A percentile compares a stretch with the other conserved stretches of the same genome.
These are phyloP conservation scores for Scaptomyza reducta DNA, from an alignment of 2,888 invertebrate species.

Conservation along the genomic window DNA sequence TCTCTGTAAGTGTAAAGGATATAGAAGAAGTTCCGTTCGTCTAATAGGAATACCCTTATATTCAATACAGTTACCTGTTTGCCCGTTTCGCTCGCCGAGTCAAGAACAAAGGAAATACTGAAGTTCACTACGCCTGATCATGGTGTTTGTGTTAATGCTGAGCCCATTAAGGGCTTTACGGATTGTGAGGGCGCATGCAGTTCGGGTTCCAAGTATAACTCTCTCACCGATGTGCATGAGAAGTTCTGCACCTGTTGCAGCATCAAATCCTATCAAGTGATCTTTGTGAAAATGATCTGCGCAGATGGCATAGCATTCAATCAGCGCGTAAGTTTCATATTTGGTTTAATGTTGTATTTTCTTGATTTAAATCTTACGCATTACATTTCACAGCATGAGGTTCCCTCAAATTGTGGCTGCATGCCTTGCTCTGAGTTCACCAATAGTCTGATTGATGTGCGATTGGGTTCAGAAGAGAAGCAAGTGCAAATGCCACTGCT, in stretches of 20 bases:
- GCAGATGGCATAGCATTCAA: conserved; percentile 83
- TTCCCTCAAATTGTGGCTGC: conserved; percentile 80
- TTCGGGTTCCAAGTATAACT: conserved; percentile 89
- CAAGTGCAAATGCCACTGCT: conserved; percentile 36
- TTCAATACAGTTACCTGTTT: conserved; percentile 85
- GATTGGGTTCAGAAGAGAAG: conserved; percentile 16
- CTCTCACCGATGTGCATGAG: conserved; percentile 86
- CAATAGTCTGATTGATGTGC: conserved; percentile 43
- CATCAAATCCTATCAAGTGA: conserved; percentile 80
- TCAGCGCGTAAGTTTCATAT: conserved; percentile 29
- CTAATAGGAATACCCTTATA: neutral
- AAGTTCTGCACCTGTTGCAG: conserved; percentile 87
- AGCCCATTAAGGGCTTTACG: conserved; percentile 87
- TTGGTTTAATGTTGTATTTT: neutral
- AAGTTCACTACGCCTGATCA: conserved; percentile 84
- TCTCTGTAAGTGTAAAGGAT: conserved; percentile 56
- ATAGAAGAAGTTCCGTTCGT: too few relatives aligned
- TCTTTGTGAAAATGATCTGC: conserved; percentile 84
- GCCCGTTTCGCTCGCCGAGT: conserved; percentile 85
- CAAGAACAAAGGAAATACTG: conserved; percentile 87
- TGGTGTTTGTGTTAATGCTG: conserved; percentile 88
- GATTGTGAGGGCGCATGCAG: conserved; percentile 90
- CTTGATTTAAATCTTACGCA: neutral
- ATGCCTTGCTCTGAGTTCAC: conserved; percentile 69
- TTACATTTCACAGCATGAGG: conserved; percentile 69